These are phyloP conservation scores for Ploceus nigricollis DNA, from an alignment of 2,113 vertebrate species.

Conservation along the genomic window DNA sequence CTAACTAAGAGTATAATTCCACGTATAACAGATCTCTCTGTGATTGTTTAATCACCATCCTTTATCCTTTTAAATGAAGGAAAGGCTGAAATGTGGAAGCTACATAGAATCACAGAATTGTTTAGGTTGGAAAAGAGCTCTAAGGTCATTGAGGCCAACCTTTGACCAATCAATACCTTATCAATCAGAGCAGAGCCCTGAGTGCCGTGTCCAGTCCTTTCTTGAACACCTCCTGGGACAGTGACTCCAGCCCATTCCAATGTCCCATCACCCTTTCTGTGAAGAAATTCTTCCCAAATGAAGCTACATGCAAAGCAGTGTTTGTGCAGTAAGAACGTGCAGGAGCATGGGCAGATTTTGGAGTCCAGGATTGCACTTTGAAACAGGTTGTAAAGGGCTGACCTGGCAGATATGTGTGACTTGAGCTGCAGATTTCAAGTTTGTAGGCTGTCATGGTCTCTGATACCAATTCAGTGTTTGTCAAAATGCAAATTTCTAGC, in stretches of 20 bases:
- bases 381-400: neutral
- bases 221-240: rapidly evolving
- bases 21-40: neutral
- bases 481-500: neutral
- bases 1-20: neutral
- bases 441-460: neutral
- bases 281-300: neutral
- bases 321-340: neutral
- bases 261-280: neutral
- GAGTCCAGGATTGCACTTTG: neutral
- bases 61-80: neutral
- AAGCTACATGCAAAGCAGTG: neutral
- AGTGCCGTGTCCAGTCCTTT: neutral
- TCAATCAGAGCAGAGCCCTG: neutral
- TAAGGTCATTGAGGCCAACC: no score
- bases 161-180: neutral
- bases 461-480: neutral
- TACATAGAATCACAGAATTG: neutral
- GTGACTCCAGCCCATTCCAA: neutral
- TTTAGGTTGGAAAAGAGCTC: neutral
- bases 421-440: neutral
- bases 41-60: neutral
- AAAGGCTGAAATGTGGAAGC: neutral
- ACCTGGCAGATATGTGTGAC: neutral
- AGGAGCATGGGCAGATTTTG: neutral